These are phyloP conservation scores for Neodiprion pinetum DNA, from an alignment of 1,140 invertebrate genomes.

Conservation along the genomic window DNA sequence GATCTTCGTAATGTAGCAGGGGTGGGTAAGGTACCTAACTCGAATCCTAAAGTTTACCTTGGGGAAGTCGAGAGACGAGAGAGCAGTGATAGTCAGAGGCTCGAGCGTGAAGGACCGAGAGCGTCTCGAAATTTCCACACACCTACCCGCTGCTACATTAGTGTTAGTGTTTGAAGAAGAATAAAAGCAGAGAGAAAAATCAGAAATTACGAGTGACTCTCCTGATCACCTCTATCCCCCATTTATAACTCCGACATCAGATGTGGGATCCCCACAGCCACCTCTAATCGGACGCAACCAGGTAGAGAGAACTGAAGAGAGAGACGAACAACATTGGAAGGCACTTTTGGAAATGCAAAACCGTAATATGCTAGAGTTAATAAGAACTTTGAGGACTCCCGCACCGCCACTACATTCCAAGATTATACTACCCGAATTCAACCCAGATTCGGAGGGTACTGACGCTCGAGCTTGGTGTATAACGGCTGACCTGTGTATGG, in stretches of 20 bases:
- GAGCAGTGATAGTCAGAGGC: no score
- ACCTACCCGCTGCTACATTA: no score
- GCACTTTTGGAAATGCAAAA: conserved; percentile 10
- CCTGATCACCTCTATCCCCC: no score
- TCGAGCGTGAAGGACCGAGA: no score
- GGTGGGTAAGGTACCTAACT: no score
- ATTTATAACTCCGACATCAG: conserved; percentile 10
- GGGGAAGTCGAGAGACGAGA: no score
- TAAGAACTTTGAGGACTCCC: conserved; percentile 8
- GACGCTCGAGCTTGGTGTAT: conserved; percentile 21
- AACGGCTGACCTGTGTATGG: conserved; percentile 22
- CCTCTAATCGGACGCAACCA: background rate
- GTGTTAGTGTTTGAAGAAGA: no score
- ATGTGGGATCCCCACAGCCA: conserved; percentile 10
- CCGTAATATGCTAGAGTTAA: conserved; percentile 8
- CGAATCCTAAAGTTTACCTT: no score
- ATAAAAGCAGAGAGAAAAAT: no score
- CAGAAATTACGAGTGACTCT: no score
- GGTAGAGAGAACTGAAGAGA: background rate
- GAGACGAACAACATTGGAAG: conserved; percentile 1
- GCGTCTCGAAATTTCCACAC: no score
- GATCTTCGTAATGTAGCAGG: no score
- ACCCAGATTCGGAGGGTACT: conserved; percentile 17
- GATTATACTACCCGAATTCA: conserved; percentile 21
- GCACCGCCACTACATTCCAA: background rate